A percentile compares a stretch with the other conserved stretches of the same genome.
phyloP scores from a whole-genome alignment of 1,140 invertebrate species.

The Saccostrea echinata region DNA sequence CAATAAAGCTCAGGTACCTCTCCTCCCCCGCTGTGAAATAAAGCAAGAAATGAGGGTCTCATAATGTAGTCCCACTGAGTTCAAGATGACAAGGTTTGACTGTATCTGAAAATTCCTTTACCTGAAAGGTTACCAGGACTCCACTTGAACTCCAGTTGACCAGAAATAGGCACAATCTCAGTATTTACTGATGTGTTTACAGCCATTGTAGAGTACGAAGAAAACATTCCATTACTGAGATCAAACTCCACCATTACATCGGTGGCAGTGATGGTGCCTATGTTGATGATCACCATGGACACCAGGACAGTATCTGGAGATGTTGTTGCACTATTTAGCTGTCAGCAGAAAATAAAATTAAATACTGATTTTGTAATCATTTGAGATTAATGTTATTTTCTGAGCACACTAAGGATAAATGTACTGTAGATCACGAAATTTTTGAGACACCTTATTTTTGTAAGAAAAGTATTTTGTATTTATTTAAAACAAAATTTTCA shows the following conservation, averaged over 20 bases:
- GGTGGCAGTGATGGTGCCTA: neutral
- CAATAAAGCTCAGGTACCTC: conserved; percentile 11
- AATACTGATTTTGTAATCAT: neutral
- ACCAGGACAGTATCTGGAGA: conserved; percentile 43
- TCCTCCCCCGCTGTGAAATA: conserved; percentile 43
- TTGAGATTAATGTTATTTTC: neutral
- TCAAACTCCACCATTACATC: conserved; percentile 49
- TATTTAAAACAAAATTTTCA: no score
- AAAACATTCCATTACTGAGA: conserved; percentile 41
- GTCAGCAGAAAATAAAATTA: neutral
- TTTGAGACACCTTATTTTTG: no score
- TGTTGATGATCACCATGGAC: conserved; percentile 43
- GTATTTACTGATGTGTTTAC: neutral
- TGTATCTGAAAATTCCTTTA: neutral
- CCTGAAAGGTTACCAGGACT: neutral
- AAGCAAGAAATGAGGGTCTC: neutral
- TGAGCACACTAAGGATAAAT: neutral
- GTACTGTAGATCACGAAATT: no score
- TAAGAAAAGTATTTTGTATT: no score
- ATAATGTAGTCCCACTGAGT: no score
- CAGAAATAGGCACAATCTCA: neutral
- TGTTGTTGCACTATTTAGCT: neutral
- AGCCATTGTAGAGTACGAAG: conserved; percentile 28
- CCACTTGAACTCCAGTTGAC: conserved; percentile 6
- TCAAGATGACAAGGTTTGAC: no score